Base-by-base conservation (phyloP, 2,888 invertebrate species). In the Dasypolia templi region DNA sequence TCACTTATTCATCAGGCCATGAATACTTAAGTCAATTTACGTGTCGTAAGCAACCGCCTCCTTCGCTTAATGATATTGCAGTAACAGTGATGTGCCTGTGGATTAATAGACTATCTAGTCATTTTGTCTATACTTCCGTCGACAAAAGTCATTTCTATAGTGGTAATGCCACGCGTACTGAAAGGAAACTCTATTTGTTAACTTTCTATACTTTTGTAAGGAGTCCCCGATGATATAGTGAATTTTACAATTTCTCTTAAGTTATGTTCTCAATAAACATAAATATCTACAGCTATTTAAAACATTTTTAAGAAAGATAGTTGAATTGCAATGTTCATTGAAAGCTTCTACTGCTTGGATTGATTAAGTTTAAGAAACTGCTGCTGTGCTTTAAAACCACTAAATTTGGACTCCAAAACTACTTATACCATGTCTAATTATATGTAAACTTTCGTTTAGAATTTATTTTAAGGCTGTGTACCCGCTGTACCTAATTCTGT, bases 11-110 rank as follows among this genome's bases (percentile, higher is more conserved):
- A 94, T 92, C 91, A 91, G 86, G 80, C 92, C 93, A 94, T 94
- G 94, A 95, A 94, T 94, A 93, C 92, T 93, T 94, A 92, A 95
- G 94, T 92, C 91, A 92, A 94, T 94, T 94, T 92, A 89, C 90
- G 88, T 88, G 88, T 89, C 87, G 91, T 90, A 88, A 90, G 89
- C 89, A 91, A 89, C 89, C 86, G 86, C 89, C 90, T 88, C 87
- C 89, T 90, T 84, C 68, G 79, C 87, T 89, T 94, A 94, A 93
- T 93, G 93, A 92, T 92, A 92, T 93, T 93, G 91, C 89, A 89
- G 86, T 90, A 87, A 89, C 90, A 89, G 86, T 86, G 85, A 86
- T 87, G 86, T 87, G 86, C 87, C 73, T 81, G 71, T 83, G 81
- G 77, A 73, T 82, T 85, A 83, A 85, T 85, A 84, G 81, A 77